Percentiles rank a stretch among this genome's conserved stretches.
These are phyloP conservation scores for Xiphophorus couchianus DNA, from an alignment of 2,113 vertebrate genomes.

Conservation along the genomic window DNA sequence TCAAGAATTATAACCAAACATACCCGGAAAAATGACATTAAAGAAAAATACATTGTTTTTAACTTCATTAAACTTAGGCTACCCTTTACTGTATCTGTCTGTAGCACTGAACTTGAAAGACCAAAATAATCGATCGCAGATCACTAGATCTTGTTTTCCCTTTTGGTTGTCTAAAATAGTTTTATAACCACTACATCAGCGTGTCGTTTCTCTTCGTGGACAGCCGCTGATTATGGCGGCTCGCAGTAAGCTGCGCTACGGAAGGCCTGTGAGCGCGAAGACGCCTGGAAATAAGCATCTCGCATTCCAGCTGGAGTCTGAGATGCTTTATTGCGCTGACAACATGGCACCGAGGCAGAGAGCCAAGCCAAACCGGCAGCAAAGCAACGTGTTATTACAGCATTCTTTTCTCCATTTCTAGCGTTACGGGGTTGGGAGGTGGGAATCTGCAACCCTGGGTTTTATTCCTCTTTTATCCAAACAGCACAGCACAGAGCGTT, in stretches of 20 bases:
- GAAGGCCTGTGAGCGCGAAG: no score
- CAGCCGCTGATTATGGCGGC: slow-evolving; percentile 9
- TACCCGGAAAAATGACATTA: no score
- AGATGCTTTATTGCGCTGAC: slow-evolving; percentile 29
- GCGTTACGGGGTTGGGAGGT: not conserved
- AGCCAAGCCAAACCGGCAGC: slow-evolving; percentile 32
- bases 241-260: not conserved
- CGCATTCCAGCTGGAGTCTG: slow-evolving; percentile 19
- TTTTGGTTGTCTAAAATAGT: no score
- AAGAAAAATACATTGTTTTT: no score
- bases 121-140: no score
- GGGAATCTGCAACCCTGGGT: not conserved
- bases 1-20: no score
- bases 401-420: slow-evolving; percentile 33
- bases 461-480: not conserved
- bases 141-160: no score
- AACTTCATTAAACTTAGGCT: no score
- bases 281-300: not conserved
- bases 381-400: slow-evolving; percentile 48
- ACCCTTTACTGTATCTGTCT: no score
- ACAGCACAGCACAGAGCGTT: not conserved
- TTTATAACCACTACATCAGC: no score
- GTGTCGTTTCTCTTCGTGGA: no score
- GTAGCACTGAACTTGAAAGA: no score
- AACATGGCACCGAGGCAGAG: slow-evolving; percentile 19